These are phyloP conservation scores for Eledone cirrhosa DNA, from an alignment of 2,888 invertebrate genomes.

Conservation along the genomic window DNA sequence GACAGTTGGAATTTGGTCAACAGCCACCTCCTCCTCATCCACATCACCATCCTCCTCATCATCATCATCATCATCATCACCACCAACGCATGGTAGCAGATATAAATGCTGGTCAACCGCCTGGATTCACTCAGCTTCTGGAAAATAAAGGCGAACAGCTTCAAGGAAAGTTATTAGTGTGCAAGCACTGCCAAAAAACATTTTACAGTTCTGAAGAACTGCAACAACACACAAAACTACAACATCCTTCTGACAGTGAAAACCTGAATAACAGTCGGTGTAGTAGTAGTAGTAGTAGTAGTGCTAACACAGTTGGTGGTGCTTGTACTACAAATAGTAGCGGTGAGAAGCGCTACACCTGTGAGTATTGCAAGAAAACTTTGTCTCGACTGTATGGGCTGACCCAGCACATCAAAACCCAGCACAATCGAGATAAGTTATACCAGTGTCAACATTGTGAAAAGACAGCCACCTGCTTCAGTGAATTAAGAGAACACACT, in stretches of 20 bases:
- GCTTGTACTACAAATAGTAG: neutral
- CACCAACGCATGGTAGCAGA: no score
- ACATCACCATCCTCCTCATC: no score
- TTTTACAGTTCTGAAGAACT: constrained; percentile 9
- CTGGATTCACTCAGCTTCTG: no score
- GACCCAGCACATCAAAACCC: constrained; percentile 16
- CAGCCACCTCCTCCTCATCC: neutral
- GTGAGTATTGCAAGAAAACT: constrained; percentile 20
- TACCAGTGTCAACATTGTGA: constrained; percentile 9
- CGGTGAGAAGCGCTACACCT: constrained; percentile 8
- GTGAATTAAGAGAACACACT: constrained; percentile 21
- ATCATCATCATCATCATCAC: no score
- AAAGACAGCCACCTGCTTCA: constrained; percentile 18
- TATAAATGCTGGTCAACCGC: no score
- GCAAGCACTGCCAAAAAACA: constrained; percentile 11
- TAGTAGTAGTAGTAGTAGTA: no score
- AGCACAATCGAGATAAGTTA: constrained; percentile 12
- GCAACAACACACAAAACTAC: neutral
- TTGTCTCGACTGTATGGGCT: constrained; percentile 20
- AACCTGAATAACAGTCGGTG: neutral
- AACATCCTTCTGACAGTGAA: neutral
- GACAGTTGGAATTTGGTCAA: constrained; percentile 4
- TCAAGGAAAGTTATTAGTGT: neutral
- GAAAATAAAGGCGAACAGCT: neutral
- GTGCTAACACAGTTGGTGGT: no score